Conservation (phyloP, 2,113 vertebrate genomes). For the Mustela nigripes region DNA sequence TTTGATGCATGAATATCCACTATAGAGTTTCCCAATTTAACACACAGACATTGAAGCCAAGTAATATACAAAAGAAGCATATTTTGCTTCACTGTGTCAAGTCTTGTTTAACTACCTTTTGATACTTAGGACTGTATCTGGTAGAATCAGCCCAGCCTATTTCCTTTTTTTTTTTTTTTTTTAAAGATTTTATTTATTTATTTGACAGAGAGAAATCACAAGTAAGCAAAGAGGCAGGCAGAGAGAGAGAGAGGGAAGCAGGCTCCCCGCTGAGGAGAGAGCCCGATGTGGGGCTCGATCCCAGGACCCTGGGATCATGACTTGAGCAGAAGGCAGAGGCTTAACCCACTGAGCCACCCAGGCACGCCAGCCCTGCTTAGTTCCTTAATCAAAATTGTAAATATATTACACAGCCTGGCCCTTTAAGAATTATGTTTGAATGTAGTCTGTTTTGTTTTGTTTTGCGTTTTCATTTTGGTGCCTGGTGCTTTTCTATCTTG, state of each 20-base stretch:
- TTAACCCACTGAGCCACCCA: no score
- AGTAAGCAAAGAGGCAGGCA: no score
- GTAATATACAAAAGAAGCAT: not conserved
- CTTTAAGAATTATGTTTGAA: not conserved
- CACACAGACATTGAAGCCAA: not conserved
- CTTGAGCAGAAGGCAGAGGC: no score
- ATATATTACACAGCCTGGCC: not conserved
- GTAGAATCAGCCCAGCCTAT: not conserved
- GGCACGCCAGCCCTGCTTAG: not conserved
- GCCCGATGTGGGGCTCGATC: no score
- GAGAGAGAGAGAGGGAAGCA: no score
- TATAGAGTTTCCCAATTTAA: not conserved
- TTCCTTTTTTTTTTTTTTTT: no score
- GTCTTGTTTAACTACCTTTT: not conserved
- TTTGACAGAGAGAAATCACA: no score
- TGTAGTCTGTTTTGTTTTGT: not conserved
- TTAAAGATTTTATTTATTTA: no score
- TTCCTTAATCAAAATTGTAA: not conserved
- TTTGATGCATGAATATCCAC: not conserved
- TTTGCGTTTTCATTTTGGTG: not conserved
- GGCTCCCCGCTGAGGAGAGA: no score
- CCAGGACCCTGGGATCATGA: no score
- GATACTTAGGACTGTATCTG: not conserved
- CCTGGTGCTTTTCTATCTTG: not conserved
- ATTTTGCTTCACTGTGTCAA: not conserved